Evolutionary conservation across 2,888 invertebrate genomes (phyloP), one percentile per base, ranked within the genome.

Genomic region (Piscicola geometra): DNA sequence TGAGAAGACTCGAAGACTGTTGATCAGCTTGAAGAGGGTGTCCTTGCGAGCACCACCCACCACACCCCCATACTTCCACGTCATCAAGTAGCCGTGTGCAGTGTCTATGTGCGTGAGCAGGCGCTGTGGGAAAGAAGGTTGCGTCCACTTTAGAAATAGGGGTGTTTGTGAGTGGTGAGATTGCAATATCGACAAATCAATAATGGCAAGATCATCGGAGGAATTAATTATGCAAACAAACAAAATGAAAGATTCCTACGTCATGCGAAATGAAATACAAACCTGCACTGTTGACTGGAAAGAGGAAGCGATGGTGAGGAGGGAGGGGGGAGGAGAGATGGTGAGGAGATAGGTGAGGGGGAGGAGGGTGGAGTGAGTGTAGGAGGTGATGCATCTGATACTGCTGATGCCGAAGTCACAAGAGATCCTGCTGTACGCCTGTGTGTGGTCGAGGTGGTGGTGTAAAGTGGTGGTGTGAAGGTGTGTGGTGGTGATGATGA

Each of bases 241-340:
- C n/a, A n/a, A n/a, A n/a, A n/a, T n/a, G n/a, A n/a, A n/a, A n/a
- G n/a, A n/a, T n/a, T n/a, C n/a, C n/a, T n/a, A n/a, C n/a, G n/a
- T n/a, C n/a, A n/a, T n/a, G n/a, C n/a, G n/a, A n/a, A n/a, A n/a
- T n/a, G n/a, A n/a, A n/a, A n/a, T n/a, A n/a, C n/a, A n/a, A n/a
- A 73, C 73, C 73, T 73, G 73, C 21, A 73, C 73, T 35, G 64
- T 1, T 32, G 28, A 60, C 64, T 73, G 73, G 73, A 73, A 73
- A n/a, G 30, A 60, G 28, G 35, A 52, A 32, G 56, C 64, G 28
- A 73, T 33, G 25, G 33, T 28, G n/a, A 18, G 18, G 56, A 73
- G 32, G 25, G 35, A 15, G 12, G 35, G 60, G 33, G 25, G 28
- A 36, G 32, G 28, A 3, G 56, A 35, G 52, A 73, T 47, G 36